Conservation (phyloP, 2,113 vertebrate genomes). For the Myotis brandtii region DNA sequence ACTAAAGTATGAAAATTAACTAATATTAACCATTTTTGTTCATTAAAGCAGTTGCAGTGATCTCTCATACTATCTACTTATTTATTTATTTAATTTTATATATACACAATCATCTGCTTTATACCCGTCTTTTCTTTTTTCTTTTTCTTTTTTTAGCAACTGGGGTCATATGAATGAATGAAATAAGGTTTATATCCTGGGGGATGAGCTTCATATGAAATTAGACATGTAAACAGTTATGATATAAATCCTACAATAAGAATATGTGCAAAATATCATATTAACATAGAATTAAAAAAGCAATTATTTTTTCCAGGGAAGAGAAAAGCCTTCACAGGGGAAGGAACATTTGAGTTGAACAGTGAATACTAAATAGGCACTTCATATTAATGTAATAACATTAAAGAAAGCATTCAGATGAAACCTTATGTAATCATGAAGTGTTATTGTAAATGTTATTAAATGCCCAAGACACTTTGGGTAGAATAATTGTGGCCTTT, state of each 20-base stretch:
- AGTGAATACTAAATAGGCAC: not conserved
- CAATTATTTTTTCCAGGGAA: not conserved
- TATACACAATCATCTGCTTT: not conserved
- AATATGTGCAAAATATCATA: not conserved
- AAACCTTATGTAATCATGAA: not conserved
- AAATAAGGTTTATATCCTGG: not conserved
- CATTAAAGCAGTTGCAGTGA: not conserved
- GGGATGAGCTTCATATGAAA: not conserved
- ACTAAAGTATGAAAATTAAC: not conserved
- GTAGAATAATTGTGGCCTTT: not conserved
- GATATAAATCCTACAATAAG: not conserved
- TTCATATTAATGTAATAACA: constrained; percentile 15
- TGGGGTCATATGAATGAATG: not conserved
- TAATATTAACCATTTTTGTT: constrained; percentile 15
- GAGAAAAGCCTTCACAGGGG: not conserved
- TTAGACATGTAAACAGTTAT: not conserved
- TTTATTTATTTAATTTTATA: constrained; percentile 11
- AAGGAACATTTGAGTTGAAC: not conserved
- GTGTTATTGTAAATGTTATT: not conserved
- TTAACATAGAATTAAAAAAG: not conserved
- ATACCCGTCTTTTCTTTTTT: not conserved
- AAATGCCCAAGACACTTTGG: not conserved
- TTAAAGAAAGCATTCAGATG: not conserved
- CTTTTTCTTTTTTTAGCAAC: not conserved
- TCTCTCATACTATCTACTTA: not conserved